Evolutionary conservation across 2,888 invertebrate genomes (phyloP).

Genomic region (Monochamus alternatus): DNA sequence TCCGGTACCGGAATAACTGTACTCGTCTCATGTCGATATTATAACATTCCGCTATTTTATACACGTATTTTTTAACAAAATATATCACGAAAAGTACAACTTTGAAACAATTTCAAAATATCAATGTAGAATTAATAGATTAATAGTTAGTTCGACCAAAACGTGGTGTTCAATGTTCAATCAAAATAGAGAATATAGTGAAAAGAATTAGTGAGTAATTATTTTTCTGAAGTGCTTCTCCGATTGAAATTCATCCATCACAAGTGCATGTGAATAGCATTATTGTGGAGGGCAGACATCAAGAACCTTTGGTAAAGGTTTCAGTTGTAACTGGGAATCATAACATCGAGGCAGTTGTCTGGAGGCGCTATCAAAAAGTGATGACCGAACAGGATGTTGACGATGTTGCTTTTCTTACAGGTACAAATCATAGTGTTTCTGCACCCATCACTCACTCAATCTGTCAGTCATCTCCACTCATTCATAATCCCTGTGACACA

Average conservation of each 20-base stretch:
- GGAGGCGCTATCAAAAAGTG: conserved; percentile 73
- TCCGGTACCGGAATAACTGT: conserved; percentile 54
- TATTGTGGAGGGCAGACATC: conserved; percentile 68
- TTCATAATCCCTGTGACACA: conserved; percentile 70
- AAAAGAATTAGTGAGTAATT: conserved; percentile 22
- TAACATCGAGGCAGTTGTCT: conserved; percentile 72
- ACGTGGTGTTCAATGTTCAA: conserved; percentile 55
- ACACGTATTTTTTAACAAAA: conserved; percentile 51
- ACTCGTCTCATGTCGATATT: conserved; percentile 53
- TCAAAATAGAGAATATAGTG: conserved; percentile 44
- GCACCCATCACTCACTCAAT: conserved; percentile 63
- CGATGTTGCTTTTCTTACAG: conserved; percentile 92
- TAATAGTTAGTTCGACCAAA: conserved; percentile 53
- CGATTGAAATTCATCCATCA: conserved; percentile 36
- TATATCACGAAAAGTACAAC: conserved; percentile 61
- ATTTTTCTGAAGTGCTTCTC: conserved; percentile 33
- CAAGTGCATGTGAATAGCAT: conserved; percentile 50
- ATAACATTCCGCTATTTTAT: conserved; percentile 51
- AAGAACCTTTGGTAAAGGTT: conserved; percentile 70
- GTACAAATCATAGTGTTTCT: conserved; percentile 62
- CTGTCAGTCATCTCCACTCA: conserved; percentile 66
- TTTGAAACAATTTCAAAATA: conserved; percentile 55
- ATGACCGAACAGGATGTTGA: conserved; percentile 94
- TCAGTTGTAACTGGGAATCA: conserved; percentile 70
- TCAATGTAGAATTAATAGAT: conserved; percentile 38